These are phyloP conservation scores for Saiga tatarica DNA, from an alignment of 2,113 vertebrate genomes.

Conservation along the genomic window DNA sequence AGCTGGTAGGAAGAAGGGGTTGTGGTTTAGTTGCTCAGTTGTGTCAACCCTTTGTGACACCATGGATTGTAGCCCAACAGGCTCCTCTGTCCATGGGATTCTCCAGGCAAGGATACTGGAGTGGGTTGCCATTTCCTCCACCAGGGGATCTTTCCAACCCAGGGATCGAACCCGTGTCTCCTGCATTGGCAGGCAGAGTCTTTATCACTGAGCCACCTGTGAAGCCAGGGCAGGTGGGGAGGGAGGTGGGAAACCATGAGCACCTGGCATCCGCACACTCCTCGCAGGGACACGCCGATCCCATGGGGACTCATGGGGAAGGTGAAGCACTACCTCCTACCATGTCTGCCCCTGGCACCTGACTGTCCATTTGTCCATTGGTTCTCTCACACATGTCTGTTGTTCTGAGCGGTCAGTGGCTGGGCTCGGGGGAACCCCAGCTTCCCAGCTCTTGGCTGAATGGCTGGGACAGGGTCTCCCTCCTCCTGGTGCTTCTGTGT, in stretches of 20 bases:
- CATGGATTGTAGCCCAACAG: not conserved
- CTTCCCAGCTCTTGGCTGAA: not conserved
- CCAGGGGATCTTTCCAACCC: not conserved
- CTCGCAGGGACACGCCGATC: fast-evolving
- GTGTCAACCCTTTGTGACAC: not conserved
- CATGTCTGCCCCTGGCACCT: not conserved
- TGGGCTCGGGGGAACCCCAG: not conserved
- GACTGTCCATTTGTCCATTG: fast-evolving
- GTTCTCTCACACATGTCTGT: not conserved
- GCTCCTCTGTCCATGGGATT: not conserved
- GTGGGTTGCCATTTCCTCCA: not conserved
- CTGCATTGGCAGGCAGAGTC: not conserved
- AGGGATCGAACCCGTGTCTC: not conserved
- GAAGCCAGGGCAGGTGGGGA: not conserved
- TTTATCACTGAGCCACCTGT: not conserved
- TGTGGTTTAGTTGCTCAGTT: not conserved
- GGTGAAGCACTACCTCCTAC: fast-evolving
- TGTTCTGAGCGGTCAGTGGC: not conserved
- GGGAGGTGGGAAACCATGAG: not conserved
- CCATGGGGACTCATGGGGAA: not conserved
- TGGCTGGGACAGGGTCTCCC: not conserved
- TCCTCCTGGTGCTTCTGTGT: not conserved
- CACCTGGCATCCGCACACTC: fast-evolving
- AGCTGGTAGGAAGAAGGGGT: not conserved
- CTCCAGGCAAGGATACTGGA: not conserved